phyloP scores from a whole-genome alignment of 2,888 invertebrate genomes.

The Hyles lineata region DNA sequence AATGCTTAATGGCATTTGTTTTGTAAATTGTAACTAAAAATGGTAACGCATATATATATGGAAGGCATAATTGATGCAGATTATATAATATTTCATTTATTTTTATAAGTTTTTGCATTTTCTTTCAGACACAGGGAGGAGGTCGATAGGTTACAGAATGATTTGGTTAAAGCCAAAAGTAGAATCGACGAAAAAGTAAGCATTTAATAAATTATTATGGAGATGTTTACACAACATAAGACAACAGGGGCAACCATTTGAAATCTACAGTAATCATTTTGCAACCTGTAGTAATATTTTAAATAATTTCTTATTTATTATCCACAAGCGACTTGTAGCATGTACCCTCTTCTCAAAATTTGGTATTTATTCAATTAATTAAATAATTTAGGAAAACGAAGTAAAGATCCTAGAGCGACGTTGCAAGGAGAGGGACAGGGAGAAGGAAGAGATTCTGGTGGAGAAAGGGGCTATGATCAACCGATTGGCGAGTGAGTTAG shows the following conservation, averaged over 20 bases:
- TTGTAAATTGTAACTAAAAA: too few species aligned
- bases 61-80: too few species aligned
- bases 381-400: slow-evolving; percentile 71
- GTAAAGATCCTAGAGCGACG: slow-evolving; percentile 80
- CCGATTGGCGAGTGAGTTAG: slow-evolving; percentile 84
- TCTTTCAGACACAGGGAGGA: slow-evolving; percentile 77
- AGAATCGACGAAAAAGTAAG: slow-evolving; percentile 83
- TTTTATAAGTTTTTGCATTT: not conserved
- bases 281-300: too few species aligned
- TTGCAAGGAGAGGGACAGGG: slow-evolving; percentile 84
- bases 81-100: not conserved
- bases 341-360: too few species aligned
- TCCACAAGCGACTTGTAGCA: not conserved
- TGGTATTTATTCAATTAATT: not conserved
- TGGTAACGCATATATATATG: too few species aligned
- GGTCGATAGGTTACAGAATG: slow-evolving; percentile 81
- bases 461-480: slow-evolving; percentile 87
- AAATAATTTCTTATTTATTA: too few species aligned
- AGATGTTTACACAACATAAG: too few species aligned
- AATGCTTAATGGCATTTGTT: too few species aligned
- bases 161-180: slow-evolving; percentile 81
- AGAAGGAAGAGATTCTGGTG: slow-evolving; percentile 85
- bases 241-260: too few species aligned
- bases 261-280: too few species aligned
- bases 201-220: slow-evolving; percentile 31